These are phyloP conservation scores for Cranoglanis bouderius DNA, from an alignment of 2,113 vertebrate species.

Conservation along the genomic window DNA sequence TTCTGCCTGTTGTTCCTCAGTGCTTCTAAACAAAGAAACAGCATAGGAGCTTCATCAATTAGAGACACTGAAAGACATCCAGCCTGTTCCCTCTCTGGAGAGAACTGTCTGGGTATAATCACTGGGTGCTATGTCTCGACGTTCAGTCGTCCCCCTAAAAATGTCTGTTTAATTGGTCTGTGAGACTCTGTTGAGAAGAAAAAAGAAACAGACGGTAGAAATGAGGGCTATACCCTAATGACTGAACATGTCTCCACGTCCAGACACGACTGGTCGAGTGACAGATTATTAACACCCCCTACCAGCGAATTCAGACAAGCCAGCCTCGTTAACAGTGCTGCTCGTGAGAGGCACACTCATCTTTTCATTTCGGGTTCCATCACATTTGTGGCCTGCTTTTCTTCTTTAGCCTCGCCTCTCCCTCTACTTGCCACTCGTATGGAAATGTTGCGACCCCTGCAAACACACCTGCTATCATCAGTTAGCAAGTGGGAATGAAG, in stretches of 20 bases:
- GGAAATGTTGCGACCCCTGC: not conserved
- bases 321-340: not conserved
- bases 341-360: not conserved
- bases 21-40: slow-evolving; percentile 11
- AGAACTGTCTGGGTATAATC: slow-evolving; percentile 24
- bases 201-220: slow-evolving; percentile 25
- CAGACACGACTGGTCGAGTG: slow-evolving; percentile 14
- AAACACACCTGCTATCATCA: slow-evolving; percentile 15
- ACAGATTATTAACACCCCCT: slow-evolving; percentile 32
- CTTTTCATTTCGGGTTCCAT: slow-evolving; percentile 15
- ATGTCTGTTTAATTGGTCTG: slow-evolving; percentile 31
- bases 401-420: not conserved
- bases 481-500: slow-evolving; percentile 5
- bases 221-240: slow-evolving; percentile 31
- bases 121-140: not conserved
- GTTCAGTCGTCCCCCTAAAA: not conserved
- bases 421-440: not conserved
- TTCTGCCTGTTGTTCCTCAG: slow-evolving; percentile 28
- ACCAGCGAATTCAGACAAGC: slow-evolving; percentile 9
- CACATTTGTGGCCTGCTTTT: slow-evolving; percentile 35
- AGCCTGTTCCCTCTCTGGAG: not conserved
- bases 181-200: slow-evolving; percentile 6
- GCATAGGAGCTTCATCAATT: slow-evolving; percentile 1
- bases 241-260: slow-evolving; percentile 12
- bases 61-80: slow-evolving; percentile 15